Evolutionary conservation across 2,113 vertebrate species (phyloP).

Genomic region (Brevimyrus niger): DNA sequence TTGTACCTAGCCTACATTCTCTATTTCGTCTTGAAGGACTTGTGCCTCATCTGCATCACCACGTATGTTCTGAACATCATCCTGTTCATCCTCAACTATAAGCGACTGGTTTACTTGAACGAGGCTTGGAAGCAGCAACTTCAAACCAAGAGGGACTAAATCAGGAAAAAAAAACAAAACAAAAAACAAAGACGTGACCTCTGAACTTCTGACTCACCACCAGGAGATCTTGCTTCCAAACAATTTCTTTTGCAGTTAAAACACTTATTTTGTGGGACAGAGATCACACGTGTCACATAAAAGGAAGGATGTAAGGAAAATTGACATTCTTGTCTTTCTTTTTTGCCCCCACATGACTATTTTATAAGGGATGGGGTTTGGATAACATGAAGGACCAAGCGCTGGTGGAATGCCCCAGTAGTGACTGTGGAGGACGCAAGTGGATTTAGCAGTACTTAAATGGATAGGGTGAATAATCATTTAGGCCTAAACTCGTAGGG

Average conservation of each 20-base stretch:
- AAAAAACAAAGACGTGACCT: conserved; percentile 52
- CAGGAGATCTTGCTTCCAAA: conserved; percentile 83
- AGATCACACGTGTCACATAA: conserved; percentile 51
- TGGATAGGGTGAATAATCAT: conserved; percentile 38
- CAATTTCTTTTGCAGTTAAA: conserved; percentile 87
- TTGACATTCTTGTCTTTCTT: conserved; percentile 41
- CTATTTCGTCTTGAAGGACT: conserved; percentile 98
- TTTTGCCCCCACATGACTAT: conserved; percentile 28
- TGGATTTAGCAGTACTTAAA: conserved; percentile 49
- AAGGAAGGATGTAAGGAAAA: conserved; percentile 46
- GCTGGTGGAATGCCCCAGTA: conserved; percentile 64
- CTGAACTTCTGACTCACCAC: conserved; percentile 73
- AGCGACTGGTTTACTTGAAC: conserved; percentile 99
- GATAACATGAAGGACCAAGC: conserved; percentile 18
- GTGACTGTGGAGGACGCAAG: conserved; percentile 36
- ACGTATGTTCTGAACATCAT: conserved; percentile 97
- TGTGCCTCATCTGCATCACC: conserved; percentile 90
- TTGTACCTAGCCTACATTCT: conserved; percentile 97
- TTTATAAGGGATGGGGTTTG: conserved; percentile 25
- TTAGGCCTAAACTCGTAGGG: conserved; percentile 36
- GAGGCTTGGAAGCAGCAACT: conserved; percentile 97
- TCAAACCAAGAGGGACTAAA: conserved; percentile 86
- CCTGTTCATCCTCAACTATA: conserved; percentile 97
- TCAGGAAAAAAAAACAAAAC: conserved; percentile 27
- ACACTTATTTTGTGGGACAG: conserved; percentile 49